Evolutionary conservation across 2,113 vertebrate species (phyloP), one percentile per base, ranked within the genome.

Genomic region (Alectura lathami): DNA sequence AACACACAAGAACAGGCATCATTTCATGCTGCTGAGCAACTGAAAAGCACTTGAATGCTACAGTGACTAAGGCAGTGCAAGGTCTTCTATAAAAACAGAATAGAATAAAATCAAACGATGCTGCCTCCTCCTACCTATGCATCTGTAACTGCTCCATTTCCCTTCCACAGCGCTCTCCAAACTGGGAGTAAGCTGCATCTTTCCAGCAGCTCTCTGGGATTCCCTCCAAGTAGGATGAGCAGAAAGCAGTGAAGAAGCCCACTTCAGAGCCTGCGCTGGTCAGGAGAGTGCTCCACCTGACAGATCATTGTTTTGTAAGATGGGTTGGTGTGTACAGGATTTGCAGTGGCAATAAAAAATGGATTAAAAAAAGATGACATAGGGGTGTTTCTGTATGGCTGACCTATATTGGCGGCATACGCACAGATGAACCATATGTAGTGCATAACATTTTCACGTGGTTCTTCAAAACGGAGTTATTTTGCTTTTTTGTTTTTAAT

Each of bases 161-260:
- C 43, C 34, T 86, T 40, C 72, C 22, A 4, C 2, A 36, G 36
- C 5, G 6, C 17, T 69, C 45, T 27, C 40, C 40, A 22, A 24
- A 21, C 43, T 7, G 6, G 15, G 6, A 14, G 18, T 42, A 38
- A 85, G 17, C 23, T 67, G 32, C 38, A 0, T 0, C 74, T 91
- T 94, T 63, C 66, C 74, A 64, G 0, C 26, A 42, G 14, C 6
- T 68, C 32, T 42, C 51, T 51, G 34, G 8, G 22, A 43, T 73
- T 56, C 24, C 11, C 14, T 62, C 60, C n/a, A 57, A 43, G 40
- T 0, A 0, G 34, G 54, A 38, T 2, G 30, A 67, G 30, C 16
- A 67, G 42, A 73, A 66, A 50, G 48, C 13, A 42, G 48, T 30
- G 27, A 76, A 75, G 62, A 53, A 81, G 60, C 17, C 29, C 2